Conservation (phyloP, 2,113 vertebrate species). For the Stegastes partitus region DNA sequence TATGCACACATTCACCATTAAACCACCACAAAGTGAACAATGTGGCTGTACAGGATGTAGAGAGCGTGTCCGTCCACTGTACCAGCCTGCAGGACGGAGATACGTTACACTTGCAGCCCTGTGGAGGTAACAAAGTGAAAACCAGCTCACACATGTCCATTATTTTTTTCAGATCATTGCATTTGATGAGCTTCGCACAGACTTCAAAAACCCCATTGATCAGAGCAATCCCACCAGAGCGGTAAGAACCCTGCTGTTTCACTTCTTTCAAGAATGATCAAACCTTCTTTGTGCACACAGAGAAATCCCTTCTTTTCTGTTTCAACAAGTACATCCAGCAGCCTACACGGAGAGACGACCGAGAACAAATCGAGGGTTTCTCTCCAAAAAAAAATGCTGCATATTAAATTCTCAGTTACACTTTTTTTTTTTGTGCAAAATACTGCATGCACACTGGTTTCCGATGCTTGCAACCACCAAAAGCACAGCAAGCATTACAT, state of each 20-base stretch:
- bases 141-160: conserved; percentile 24
- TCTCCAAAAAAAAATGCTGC: background rate
- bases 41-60: conserved; percentile 31
- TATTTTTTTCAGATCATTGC: conserved; percentile 92
- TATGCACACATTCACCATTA: conserved; percentile 23
- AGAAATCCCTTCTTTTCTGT: conserved; percentile 37
- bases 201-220: conserved; percentile 99
- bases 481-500: background rate
- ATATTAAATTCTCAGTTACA: background rate
- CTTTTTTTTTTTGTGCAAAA: background rate
- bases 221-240: conserved; percentile 97
- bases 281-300: conserved; percentile 10
- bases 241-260: conserved; percentile 85
- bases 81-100: background rate
- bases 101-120: background rate
- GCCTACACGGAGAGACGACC: background rate
- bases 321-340: conserved; percentile 8
- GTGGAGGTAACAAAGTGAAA: conserved; percentile 4
- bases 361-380: conserved; percentile 10
- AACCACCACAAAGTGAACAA: conserved; percentile 32
- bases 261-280: conserved; percentile 51
- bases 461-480: background rate
- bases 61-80: background rate
- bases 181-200: conserved; percentile 96
- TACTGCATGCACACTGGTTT: background rate